phyloP scores from a whole-genome alignment of 2,888 invertebrate species.

The Drosophila mulleri region DNA sequence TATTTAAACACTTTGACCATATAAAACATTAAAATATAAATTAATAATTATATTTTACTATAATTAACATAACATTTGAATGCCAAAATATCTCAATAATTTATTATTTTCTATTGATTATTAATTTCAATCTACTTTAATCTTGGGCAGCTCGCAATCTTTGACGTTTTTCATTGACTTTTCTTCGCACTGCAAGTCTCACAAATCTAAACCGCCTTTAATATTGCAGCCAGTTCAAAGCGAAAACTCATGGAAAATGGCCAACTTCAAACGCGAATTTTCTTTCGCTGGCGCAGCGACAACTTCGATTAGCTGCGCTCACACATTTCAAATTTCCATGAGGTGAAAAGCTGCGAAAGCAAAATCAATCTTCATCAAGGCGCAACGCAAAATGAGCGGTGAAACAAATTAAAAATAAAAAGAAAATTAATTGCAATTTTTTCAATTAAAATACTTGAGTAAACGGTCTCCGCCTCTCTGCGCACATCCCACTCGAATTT shows the following conservation, averaged over 20 bases:
- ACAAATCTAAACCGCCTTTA: background rate
- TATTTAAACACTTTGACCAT: too few relatives aligned
- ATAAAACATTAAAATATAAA: too few relatives aligned
- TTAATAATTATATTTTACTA: too few relatives aligned
- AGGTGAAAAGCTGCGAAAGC: constrained; percentile 16
- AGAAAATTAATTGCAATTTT: constrained; percentile 55
- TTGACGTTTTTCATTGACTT: background rate
- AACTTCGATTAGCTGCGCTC: constrained; percentile 69
- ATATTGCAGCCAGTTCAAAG: constrained; percentile 53
- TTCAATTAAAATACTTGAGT: constrained; percentile 60
- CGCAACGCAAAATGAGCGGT: constrained; percentile 20
- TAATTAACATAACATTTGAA: too few relatives aligned
- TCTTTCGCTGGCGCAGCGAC: constrained; percentile 32
- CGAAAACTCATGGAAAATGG: constrained; percentile 48
- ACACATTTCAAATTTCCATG: constrained; percentile 32
- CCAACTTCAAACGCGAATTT: constrained; percentile 73
- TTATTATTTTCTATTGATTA: too few relatives aligned
- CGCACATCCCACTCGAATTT: background rate
- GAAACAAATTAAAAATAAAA: background rate
- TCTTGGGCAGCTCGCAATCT: background rate
- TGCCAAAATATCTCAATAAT: too few relatives aligned
- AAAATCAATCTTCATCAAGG: constrained; percentile 75
- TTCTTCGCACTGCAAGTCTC: background rate
- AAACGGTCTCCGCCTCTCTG: background rate
- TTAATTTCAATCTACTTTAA: background rate